Percentiles rank a stretch among this genome's conserved stretches.
phyloP scores from a whole-genome alignment of 2,797 vertebrate species.

The Poecilia picta region DNA sequence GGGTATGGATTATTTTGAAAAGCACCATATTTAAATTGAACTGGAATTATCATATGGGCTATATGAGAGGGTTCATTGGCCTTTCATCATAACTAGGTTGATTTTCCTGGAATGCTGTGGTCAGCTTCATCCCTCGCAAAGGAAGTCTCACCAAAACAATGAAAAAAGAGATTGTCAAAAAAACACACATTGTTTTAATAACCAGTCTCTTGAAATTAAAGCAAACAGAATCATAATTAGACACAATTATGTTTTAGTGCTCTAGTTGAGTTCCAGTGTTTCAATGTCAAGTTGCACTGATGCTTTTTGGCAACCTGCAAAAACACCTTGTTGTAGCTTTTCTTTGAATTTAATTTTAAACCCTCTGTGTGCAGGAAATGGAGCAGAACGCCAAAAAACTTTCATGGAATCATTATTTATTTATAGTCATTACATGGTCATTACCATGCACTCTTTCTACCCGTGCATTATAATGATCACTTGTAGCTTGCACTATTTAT shows the following conservation, averaged over 20 bases:
- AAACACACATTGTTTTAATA: neutral
- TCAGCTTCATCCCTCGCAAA: neutral
- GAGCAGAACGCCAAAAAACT: conserved; percentile 32
- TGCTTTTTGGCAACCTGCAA: conserved; percentile 3
- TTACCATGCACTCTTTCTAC: conserved; percentile 40
- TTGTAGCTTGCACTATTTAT: conserved; percentile 35
- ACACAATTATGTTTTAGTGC: neutral
- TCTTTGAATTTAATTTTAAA: conserved; percentile 5
- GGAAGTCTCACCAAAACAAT: neutral
- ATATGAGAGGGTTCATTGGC: neutral
- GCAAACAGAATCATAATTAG: conserved; percentile 1
- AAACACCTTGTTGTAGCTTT: neutral
- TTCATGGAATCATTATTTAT: conserved; percentile 56
- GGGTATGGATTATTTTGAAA: neutral
- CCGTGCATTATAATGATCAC: conserved; percentile 31
- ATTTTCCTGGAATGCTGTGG: neutral
- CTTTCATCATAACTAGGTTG: neutral
- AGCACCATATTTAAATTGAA: neutral
- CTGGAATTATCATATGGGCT: neutral
- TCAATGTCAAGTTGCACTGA: neutral
- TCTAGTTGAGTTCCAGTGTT: neutral
- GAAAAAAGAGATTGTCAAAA: neutral
- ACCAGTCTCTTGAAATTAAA: neutral
- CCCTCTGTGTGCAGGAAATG: conserved; percentile 26
- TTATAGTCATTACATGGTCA: conserved; percentile 48